Evolutionary conservation across 2,113 vertebrate species (phyloP).

Genomic region (Gavia stellata): DNA sequence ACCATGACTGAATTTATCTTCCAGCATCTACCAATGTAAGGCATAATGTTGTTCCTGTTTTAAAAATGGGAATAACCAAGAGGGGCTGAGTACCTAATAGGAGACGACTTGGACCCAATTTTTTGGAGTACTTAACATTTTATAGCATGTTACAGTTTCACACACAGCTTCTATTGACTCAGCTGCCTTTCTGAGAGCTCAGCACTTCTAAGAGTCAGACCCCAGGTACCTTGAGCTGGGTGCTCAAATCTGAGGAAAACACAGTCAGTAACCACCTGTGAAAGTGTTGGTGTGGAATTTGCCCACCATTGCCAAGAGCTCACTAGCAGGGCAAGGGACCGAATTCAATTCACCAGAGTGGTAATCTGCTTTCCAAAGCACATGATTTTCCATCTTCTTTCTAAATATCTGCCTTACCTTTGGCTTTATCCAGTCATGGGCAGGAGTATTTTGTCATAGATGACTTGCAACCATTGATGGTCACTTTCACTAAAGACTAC

Average conservation of each 20-base stretch:
- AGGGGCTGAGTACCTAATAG: neutral
- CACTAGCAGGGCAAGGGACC: neutral
- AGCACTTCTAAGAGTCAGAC: constrained; percentile 17
- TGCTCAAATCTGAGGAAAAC: neutral
- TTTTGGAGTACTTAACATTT: neutral
- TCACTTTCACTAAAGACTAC: neutral
- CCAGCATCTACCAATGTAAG: neutral
- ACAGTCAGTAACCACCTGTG: neutral
- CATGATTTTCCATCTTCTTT: neutral
- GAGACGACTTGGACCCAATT: neutral
- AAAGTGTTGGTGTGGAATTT: neutral
- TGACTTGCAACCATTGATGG: neutral
- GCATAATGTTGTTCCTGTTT: neutral
- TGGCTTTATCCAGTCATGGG: neutral
- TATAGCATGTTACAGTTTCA: neutral
- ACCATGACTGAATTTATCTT: neutral
- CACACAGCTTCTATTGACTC: constrained; percentile 9
- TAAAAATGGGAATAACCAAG: neutral
- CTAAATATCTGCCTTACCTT: neutral
- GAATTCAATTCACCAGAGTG: neutral
- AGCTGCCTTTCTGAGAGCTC: constrained; percentile 22
- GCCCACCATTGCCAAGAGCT: neutral
- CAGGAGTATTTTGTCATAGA: neutral
- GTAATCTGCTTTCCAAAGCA: neutral
- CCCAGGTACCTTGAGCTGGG: neutral